A percentile compares a stretch with the other conserved stretches of the same genome.
phyloP scores from a whole-genome alignment of 2,113 vertebrate genomes.

The Symphodus melops region DNA sequence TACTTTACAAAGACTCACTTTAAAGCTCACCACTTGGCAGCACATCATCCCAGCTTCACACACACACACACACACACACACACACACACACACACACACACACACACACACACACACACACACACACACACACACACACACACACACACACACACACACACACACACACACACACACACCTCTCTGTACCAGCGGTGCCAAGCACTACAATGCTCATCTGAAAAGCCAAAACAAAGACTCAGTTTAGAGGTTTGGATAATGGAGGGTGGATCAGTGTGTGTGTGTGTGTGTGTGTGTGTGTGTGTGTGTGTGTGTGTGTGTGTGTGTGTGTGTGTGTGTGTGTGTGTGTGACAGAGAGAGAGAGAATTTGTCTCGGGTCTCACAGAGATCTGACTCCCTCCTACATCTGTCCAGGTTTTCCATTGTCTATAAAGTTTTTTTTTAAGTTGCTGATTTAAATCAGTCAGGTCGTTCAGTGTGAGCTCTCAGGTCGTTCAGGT shows the following conservation, averaged over 20 bases:
- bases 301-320: too few species aligned
- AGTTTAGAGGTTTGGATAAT: conserved; percentile 42
- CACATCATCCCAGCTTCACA: conserved; percentile 44
- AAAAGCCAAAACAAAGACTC: conserved; percentile 57
- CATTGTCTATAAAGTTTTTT: too few species aligned
- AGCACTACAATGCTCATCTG: conserved; percentile 17
- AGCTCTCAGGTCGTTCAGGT: too few species aligned
- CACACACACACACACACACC: background rate
- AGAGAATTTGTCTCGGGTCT: background rate
- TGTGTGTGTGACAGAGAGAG: background rate
- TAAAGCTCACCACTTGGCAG: conserved; percentile 62
- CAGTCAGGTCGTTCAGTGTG: too few species aligned
- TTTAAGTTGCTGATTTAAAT: too few species aligned
- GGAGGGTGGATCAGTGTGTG: background rate
- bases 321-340: conserved; percentile 4
- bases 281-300: conserved; percentile 9
- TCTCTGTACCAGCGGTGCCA: conserved; percentile 23
- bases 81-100: background rate
- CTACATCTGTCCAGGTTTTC: too few species aligned
- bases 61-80: background rate
- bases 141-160: conserved; percentile 8
- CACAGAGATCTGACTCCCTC: too few species aligned
- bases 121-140: conserved; percentile 35
- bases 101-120: background rate
- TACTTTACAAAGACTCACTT: conserved; percentile 52